phyloP scores from a whole-genome alignment of 2,797 vertebrate genomes.

The Alca torda region DNA sequence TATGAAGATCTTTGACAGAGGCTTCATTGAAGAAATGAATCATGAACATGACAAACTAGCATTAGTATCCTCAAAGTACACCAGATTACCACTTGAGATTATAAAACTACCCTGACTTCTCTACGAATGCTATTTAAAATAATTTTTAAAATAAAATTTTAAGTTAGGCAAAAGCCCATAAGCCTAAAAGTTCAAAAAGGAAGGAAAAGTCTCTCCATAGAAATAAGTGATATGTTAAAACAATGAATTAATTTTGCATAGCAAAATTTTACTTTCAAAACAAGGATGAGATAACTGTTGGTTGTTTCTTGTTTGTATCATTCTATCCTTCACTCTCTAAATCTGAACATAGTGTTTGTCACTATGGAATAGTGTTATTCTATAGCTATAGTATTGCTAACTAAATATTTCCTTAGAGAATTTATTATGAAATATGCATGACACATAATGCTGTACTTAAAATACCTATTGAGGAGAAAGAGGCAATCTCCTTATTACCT shows the following conservation, averaged over 20 bases:
- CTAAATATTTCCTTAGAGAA: background rate
- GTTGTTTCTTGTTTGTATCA: background rate
- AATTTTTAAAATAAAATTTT: background rate
- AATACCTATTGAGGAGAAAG: background rate
- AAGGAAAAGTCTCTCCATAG: background rate
- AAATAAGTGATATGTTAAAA: background rate
- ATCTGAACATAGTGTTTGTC: background rate
- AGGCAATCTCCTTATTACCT: background rate
- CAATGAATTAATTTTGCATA: background rate
- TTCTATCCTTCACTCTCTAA: background rate
- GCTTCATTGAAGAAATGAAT: background rate
- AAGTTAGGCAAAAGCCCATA: background rate
- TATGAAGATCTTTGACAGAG: background rate
- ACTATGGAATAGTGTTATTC: background rate
- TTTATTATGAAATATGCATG: background rate
- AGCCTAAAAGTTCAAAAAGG: background rate
- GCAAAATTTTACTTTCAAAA: background rate
- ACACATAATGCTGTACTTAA: background rate
- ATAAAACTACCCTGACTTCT: background rate
- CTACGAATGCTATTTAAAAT: background rate
- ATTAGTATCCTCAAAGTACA: background rate
- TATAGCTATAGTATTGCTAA: background rate
- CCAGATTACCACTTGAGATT: background rate
- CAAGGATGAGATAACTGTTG: background rate
- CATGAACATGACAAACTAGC: background rate